phyloP scores from a whole-genome alignment of 1,140 invertebrate genomes.

The Colletes gigas region DNA sequence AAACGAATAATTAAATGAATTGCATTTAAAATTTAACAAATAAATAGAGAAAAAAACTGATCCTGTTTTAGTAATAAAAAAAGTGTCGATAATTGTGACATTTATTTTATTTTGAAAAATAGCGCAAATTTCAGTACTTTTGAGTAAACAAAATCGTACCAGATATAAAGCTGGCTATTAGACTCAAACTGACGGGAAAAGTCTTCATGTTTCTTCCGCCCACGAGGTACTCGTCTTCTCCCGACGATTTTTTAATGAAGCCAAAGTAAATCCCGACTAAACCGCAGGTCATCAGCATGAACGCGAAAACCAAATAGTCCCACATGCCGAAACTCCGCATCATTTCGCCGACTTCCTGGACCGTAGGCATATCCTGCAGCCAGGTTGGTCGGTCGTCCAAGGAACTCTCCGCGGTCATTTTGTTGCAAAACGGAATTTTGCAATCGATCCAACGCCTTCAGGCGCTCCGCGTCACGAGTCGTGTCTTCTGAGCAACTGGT shows the following conservation, averaged over 20 bases:
- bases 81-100: no score
- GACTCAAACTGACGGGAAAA: slow-evolving; percentile 89
- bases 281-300: slow-evolving; percentile 87
- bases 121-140: no score
- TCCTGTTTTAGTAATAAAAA: no score
- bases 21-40: no score
- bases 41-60: no score
- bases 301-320: slow-evolving; percentile 87
- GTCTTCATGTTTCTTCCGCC: slow-evolving; percentile 91
- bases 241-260: slow-evolving; percentile 85
- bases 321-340: slow-evolving; percentile 85
- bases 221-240: slow-evolving; percentile 89
- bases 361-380: slow-evolving; percentile 72
- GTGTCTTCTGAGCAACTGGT: background rate
- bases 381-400: slow-evolving; percentile 46
- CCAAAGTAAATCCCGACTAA: slow-evolving; percentile 91
- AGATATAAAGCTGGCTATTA: slow-evolving; percentile 87
- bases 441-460: slow-evolving; percentile 5
- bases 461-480: slow-evolving; percentile 7
- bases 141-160: slow-evolving; percentile 37
- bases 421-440: slow-evolving; percentile 66
- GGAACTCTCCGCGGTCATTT: slow-evolving; percentile 64
- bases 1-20: no score
- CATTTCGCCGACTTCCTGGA: slow-evolving; percentile 83
- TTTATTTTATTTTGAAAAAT: no score